Conservation (phyloP, 2,113 vertebrate species). For the Dromas ardeola region DNA sequence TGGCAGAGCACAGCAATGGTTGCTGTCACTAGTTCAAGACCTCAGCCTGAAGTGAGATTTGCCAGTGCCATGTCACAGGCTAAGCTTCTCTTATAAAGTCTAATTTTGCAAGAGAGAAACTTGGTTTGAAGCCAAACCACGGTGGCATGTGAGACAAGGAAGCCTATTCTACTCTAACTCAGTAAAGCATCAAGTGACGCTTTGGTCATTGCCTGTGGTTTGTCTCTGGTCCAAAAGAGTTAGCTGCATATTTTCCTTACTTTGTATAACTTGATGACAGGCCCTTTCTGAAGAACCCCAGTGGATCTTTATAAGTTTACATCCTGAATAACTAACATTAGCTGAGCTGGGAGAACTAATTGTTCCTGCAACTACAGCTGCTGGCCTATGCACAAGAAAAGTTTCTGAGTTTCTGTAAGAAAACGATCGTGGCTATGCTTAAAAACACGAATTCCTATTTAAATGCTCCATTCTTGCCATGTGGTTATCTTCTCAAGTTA, state of each 20-base stretch:
- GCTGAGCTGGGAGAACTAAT: not conserved
- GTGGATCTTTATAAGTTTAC: not conserved
- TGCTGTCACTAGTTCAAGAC: not conserved
- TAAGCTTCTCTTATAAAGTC: not conserved
- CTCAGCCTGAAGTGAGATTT: not conserved
- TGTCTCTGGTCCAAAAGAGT: not conserved
- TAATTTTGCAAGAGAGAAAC: not conserved
- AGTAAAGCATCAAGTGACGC: not conserved
- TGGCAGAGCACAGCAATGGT: not conserved
- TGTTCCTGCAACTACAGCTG: not conserved
- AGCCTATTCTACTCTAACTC: not conserved
- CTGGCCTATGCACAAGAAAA: not conserved
- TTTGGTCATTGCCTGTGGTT: not conserved
- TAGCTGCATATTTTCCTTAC: not conserved
- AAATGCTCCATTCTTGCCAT: not conserved
- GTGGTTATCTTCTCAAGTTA: not conserved
- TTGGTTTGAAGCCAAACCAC: conserved; percentile 21
- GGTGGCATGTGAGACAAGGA: not conserved
- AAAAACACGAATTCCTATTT: not conserved
- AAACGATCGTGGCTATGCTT: not conserved
- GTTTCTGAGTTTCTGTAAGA: not conserved
- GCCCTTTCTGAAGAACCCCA: not conserved
- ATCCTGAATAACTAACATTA: not conserved
- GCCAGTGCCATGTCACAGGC: not conserved
- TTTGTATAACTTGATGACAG: not conserved